phyloP scores from a whole-genome alignment of 35 echinoderm and acorn worm species.

The Lytechinus pictus region DNA sequence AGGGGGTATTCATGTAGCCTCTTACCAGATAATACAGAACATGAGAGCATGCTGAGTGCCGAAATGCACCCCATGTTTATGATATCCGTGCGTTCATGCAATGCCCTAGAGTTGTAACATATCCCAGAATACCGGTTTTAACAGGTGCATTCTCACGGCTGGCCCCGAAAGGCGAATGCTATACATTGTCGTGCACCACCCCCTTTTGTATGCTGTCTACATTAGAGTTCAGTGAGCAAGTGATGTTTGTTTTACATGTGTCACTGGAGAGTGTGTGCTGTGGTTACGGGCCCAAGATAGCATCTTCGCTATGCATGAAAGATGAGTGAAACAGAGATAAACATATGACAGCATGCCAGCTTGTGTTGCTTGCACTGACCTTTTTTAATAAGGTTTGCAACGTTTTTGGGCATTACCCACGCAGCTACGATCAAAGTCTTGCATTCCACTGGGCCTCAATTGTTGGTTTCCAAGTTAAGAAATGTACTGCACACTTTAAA shows the following conservation, averaged over 20 bases:
- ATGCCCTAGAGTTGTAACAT: not conserved
- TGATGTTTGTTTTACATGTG: too few species aligned
- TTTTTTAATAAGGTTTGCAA: not conserved
- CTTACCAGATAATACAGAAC: not conserved
- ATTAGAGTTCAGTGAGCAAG: not conserved
- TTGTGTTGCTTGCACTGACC: not conserved
- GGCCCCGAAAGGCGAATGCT: not conserved
- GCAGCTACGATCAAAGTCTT: not conserved
- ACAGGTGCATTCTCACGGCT: not conserved
- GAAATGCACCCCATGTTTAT: not conserved
- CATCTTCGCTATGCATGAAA: not conserved
- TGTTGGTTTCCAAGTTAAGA: too few species aligned
- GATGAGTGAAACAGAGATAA: not conserved
- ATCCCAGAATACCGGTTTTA: not conserved
- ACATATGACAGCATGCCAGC: not conserved
- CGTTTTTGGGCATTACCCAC: not conserved
- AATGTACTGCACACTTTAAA: too few species aligned
- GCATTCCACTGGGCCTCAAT: not conserved
- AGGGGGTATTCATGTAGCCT: not conserved
- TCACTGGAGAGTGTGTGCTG: not conserved
- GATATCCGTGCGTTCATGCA: not conserved
- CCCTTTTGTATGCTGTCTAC: not conserved
- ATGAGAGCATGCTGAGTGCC: not conserved
- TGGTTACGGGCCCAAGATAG: not conserved
- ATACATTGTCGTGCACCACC: not conserved